Conservation (phyloP, 2,888 invertebrate genomes). For the Dasysyrphus albostriatus region DNA sequence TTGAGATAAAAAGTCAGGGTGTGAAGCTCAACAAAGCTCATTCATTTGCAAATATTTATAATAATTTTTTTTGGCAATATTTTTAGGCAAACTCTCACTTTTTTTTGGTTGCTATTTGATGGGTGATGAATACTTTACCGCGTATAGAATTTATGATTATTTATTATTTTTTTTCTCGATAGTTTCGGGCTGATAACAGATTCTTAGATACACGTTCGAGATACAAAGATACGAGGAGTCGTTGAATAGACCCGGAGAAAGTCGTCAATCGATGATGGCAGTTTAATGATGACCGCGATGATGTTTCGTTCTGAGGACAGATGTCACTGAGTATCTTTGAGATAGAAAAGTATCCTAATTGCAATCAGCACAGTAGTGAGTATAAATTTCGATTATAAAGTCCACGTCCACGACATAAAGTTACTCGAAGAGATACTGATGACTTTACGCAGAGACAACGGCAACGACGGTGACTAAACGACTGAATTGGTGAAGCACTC, state of each 20-base stretch:
- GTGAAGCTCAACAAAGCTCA: background rate
- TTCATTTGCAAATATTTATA: constrained; percentile 25
- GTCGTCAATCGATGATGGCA: background rate
- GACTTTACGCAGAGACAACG: constrained; percentile 22
- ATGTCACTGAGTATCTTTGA: constrained; percentile 31
- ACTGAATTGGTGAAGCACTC: constrained; percentile 74
- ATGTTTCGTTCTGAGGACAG: constrained; percentile 3
- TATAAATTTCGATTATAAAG: constrained; percentile 16
- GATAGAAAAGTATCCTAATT: constrained; percentile 47
- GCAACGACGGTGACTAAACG: constrained; percentile 48
- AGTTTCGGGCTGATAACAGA: constrained; percentile 40
- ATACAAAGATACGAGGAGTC: constrained; percentile 7
- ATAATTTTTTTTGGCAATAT: constrained; percentile 23
- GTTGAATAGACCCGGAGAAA: constrained; percentile 29
- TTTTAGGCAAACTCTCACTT: constrained; percentile 58
- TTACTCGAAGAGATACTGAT: constrained; percentile 16
- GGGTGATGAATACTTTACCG: constrained; percentile 30
- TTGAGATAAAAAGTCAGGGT: background rate
- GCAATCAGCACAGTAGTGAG: constrained; percentile 13
- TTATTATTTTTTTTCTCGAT: constrained; percentile 19
- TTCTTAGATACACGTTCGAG: constrained; percentile 24
- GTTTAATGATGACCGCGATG: background rate
- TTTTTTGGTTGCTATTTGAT: constrained; percentile 22
- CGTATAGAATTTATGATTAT: constrained; percentile 36
- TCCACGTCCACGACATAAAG: constrained; percentile 26